A percentile compares a stretch with the other conserved stretches of the same genome.
Conservation (phyloP, 2,797 vertebrate species). For the Acanthurus lineatus region DNA sequence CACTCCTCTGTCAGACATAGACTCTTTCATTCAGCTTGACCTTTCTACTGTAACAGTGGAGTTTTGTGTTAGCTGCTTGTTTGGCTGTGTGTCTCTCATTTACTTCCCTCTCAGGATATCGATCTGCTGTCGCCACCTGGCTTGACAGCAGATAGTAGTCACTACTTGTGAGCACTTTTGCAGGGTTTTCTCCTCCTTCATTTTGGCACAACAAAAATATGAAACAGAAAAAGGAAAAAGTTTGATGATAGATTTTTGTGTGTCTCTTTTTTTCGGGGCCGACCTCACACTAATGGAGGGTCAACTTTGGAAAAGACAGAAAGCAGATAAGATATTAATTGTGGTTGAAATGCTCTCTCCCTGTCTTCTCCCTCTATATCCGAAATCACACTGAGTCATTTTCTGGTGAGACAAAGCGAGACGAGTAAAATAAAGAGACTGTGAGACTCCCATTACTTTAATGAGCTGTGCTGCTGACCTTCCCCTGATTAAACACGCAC, state of each 20-base stretch:
- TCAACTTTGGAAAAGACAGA: background rate
- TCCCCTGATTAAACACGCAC: conserved; percentile 40
- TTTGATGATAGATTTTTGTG: background rate
- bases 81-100: conserved; percentile 19
- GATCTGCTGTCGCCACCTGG: conserved; percentile 5
- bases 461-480: conserved; percentile 68
- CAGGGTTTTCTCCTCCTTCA: background rate
- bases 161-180: background rate
- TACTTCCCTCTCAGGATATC: conserved; percentile 9
- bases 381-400: conserved; percentile 38
- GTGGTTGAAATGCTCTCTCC: conserved; percentile 31
- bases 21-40: conserved; percentile 14
- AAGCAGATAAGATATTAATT: conserved; percentile 30
- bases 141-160: conserved; percentile 13
- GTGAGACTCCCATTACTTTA: conserved; percentile 65
- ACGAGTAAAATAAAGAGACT: conserved; percentile 53
- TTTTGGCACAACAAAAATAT: background rate
- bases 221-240: background rate
- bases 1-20: background rate
- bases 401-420: conserved; percentile 53
- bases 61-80: conserved; percentile 1
- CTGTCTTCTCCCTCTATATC: background rate
- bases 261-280: background rate
- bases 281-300: background rate
- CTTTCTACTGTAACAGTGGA: conserved; percentile 13